Evolutionary conservation across 1,140 invertebrate species (phyloP).

Genomic region (Periplaneta americana): DNA sequence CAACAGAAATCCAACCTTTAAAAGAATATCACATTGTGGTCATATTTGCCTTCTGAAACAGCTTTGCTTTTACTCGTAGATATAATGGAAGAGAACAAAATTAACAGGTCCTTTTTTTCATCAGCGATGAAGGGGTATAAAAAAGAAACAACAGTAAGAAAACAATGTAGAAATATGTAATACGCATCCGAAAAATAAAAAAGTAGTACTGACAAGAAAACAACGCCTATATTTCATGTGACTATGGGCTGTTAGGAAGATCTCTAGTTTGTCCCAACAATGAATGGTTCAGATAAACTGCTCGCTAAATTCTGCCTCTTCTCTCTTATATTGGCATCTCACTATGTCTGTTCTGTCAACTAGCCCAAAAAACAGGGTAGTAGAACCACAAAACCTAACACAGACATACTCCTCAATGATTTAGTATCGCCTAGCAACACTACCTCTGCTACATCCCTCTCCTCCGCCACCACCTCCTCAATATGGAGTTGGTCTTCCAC

Average conservation of each 20-base stretch:
- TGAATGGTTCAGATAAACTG: constrained; percentile 1
- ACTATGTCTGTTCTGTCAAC: constrained; percentile 7
- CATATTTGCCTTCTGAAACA: too few species aligned
- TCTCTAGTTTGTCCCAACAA: background rate
- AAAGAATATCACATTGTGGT: too few species aligned
- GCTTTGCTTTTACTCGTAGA: too few species aligned
- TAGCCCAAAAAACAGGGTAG: constrained; percentile 10
- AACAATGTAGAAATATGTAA: too few species aligned
- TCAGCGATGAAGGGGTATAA: too few species aligned
- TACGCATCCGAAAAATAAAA: too few species aligned
- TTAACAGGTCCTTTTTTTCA: too few species aligned
- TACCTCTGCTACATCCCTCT: constrained; percentile 9
- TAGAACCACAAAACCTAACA: too few species aligned
- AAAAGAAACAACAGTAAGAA: too few species aligned
- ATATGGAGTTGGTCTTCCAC: constrained; percentile 12
- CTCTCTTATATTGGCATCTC: background rate
- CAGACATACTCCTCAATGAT: too few species aligned
- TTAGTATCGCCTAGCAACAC: constrained; percentile 14
- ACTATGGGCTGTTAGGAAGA: background rate
- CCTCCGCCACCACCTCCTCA: constrained; percentile 13
- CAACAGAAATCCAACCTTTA: too few species aligned
- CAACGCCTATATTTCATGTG: background rate
- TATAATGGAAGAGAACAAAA: too few species aligned
- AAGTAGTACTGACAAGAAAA: background rate
- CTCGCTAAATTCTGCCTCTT: constrained; percentile 12